Percentiles rank a stretch among this genome's conserved stretches.
Conservation (phyloP, 2,797 vertebrate species). For the Enteromius radiatus region DNA sequence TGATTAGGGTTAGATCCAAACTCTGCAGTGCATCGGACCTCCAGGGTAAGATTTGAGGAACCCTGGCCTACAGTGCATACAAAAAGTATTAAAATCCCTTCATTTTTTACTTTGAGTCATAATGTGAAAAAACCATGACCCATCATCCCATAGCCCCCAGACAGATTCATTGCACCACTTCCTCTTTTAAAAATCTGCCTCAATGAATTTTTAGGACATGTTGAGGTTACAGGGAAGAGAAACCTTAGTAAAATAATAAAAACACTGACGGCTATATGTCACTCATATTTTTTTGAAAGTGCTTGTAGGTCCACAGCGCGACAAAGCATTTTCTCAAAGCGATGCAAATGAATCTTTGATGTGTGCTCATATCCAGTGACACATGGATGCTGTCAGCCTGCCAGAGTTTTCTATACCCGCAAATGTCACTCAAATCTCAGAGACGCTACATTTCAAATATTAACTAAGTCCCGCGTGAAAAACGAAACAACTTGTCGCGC, state of each 20-base stretch:
- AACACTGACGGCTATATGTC: background rate
- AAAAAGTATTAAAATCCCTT: background rate
- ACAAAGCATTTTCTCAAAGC: constrained; percentile 8
- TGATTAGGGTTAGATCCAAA: no score
- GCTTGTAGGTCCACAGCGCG: background rate
- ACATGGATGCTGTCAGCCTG: constrained; percentile 6
- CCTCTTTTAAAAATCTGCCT: constrained; percentile 1
- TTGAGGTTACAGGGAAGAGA: background rate
- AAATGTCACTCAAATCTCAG: constrained; percentile 1
- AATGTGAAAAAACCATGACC: background rate
- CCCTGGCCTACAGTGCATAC: background rate
- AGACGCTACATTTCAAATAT: background rate
- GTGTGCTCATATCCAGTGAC: background rate
- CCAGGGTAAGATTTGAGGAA: no score
- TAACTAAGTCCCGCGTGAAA: background rate
- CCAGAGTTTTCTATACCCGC: background rate
- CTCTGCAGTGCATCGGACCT: no score
- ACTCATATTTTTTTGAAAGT: background rate
- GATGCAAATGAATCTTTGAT: background rate
- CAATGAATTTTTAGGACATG: background rate
- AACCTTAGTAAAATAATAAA: constrained; percentile 8
- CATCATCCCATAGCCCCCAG: background rate
- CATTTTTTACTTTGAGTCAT: background rate
- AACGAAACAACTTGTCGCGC: background rate
- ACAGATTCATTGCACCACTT: background rate